Evolutionary conservation across 2,113 vertebrate species (phyloP), one percentile per base, ranked within the genome.

Genomic region (Gnathochromis pfefferi): DNA sequence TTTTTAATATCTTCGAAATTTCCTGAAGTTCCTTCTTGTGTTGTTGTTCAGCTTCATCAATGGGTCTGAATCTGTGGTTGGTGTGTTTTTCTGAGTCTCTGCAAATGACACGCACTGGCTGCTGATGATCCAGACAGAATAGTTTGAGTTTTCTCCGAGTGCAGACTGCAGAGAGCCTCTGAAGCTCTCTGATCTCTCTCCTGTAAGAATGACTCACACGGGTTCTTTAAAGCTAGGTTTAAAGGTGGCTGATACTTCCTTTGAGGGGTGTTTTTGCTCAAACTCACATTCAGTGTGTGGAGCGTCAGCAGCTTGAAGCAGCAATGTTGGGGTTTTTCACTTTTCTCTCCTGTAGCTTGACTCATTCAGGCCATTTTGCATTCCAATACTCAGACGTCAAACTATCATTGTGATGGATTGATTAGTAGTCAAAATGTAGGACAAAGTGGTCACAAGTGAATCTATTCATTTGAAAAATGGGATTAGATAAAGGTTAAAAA

Each of bases 1-100:
- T 58, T 23, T 1, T 57, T 28, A 58, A 58, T 3, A 0, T 3
- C 23, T 57, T 1, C 0, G 0, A 5, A 58, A 0, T 2, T 58
- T 58, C 55, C 55, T 58, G 23, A 58, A 58, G 23, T 58, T 9
- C 2, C 55, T 28, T 28, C 13, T 28, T 58, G 55, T 58, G 23
- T 1, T 58, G 55, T 58, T 16, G 55, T 58, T 2, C 3, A 16
- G 23, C 23, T 28, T 58, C 13, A 57, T 58, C 13, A 2, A 58
- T 9, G 13, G 13, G 55, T 58, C 23, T 3, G 7, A 57, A 57
- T 1, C 1, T 28, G 55, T 57, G 23, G 1, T 16, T 28, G 13
- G 23, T 26, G 54, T 55, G 54, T 55, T 26, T 55, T 55, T 55
- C 21, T 26, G 54, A 55, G 54, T 26, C 54, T 26, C 54, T 26